phyloP scores from a whole-genome alignment of 2,113 vertebrate genomes.

The Chitala chitala region DNA sequence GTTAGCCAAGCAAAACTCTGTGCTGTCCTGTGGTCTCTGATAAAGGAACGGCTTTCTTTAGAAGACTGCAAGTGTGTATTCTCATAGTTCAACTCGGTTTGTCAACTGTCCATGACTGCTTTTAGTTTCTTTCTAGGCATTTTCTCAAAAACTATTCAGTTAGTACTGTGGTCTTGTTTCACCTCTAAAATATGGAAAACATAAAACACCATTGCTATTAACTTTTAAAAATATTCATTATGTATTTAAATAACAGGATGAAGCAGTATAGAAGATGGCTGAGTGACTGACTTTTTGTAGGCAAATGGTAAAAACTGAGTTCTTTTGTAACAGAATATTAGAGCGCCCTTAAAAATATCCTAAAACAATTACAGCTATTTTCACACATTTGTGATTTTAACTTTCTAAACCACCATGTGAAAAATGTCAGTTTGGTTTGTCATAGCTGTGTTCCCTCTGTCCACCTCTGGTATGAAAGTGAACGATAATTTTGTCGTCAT shows the following conservation, averaged over 20 bases:
- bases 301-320: neutral
- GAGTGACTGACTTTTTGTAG: no score
- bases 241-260: no score
- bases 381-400: no score
- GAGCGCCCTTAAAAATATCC: neutral
- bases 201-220: no score
- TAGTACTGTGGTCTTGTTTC: neutral
- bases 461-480: slow-evolving; percentile 48
- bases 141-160: neutral
- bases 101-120: neutral
- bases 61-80: neutral
- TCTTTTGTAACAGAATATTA: neutral
- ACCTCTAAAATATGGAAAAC: no score
- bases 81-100: neutral
- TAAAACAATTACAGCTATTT: neutral
- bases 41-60: neutral
- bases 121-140: neutral
- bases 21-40: neutral
- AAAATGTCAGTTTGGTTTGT: no score
- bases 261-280: no score
- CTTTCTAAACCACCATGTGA: no score
- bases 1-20: neutral
- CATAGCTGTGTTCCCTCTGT: no score
- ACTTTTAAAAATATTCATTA: no score
- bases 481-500: slow-evolving; percentile 49